phyloP scores from a whole-genome alignment of 2,797 vertebrate genomes.

The Carcharodon carcharias region DNA sequence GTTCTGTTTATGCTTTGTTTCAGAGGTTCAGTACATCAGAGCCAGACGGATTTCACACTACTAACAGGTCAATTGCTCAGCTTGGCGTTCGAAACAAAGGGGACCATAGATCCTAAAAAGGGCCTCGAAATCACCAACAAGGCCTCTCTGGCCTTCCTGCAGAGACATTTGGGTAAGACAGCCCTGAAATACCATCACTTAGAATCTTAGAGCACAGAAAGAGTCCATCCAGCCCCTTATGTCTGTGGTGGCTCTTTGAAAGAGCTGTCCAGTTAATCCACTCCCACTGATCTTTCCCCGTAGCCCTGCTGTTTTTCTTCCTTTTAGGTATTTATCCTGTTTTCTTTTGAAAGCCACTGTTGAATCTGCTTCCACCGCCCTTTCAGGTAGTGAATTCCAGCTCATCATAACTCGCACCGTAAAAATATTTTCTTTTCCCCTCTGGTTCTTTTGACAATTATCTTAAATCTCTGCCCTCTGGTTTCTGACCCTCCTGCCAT shows the following conservation, averaged over 20 bases:
- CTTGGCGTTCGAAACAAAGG: slow-evolving; percentile 46
- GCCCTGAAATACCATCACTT: not conserved
- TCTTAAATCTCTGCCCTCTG: not conserved
- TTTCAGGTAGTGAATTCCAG: not conserved
- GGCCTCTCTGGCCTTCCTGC: slow-evolving; percentile 60
- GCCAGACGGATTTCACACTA: slow-evolving; percentile 60
- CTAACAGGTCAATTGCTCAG: slow-evolving; percentile 46
- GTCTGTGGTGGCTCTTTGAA: not conserved
- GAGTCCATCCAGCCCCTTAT: not conserved
- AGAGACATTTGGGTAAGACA: slow-evolving; percentile 58
- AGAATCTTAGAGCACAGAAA: not conserved
- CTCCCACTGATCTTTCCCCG: not conserved
- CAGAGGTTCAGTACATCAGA: slow-evolving; percentile 59
- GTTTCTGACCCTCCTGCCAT: not conserved
- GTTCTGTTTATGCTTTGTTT: not conserved
- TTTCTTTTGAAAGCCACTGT: not conserved
- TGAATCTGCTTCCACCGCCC: not conserved
- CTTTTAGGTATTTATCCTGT: not conserved
- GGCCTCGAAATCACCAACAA: slow-evolving; percentile 49
- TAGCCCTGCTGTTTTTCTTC: not conserved
- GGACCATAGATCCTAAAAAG: slow-evolving; percentile 52
- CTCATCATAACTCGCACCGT: not conserved
- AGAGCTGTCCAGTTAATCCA: not conserved
- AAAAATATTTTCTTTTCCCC: not conserved
- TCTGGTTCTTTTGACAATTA: not conserved